These are phyloP conservation scores for Caretta caretta DNA, from an alignment of 2,113 vertebrate species.

Conservation along the genomic window DNA sequence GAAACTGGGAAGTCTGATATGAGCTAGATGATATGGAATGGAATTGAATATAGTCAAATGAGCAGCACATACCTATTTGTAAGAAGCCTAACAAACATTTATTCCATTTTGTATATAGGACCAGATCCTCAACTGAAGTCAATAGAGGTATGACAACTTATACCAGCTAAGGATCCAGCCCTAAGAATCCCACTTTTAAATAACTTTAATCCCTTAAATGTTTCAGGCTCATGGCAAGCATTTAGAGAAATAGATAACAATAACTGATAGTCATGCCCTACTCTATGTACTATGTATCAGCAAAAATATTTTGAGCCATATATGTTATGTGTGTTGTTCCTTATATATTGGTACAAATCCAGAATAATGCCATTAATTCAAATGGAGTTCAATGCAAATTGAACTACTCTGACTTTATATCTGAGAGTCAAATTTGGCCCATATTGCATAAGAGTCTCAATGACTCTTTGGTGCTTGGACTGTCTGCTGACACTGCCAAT, in stretches of 20 bases:
- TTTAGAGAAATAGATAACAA: background rate
- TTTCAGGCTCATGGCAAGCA: background rate
- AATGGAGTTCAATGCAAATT: background rate
- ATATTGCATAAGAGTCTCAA: background rate
- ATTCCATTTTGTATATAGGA: background rate
- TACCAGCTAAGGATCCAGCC: background rate
- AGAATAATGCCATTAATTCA: background rate
- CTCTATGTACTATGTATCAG: background rate
- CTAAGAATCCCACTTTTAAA: background rate
- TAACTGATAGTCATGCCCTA: background rate
- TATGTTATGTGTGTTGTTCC: background rate
- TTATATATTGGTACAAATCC: background rate
- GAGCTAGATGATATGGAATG: background rate
- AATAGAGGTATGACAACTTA: background rate
- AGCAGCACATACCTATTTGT: conserved; percentile 26
- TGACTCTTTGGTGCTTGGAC: background rate
- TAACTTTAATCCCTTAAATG: background rate
- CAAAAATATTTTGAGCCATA: background rate
- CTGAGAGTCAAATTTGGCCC: background rate
- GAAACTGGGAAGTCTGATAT: conserved; percentile 30
- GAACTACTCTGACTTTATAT: background rate
- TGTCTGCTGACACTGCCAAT: background rate
- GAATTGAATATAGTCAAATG: conserved; percentile 50
- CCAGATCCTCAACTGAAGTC: background rate
- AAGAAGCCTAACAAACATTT: conserved; percentile 34